Percentiles rank a stretch among this genome's conserved stretches.
Conservation (phyloP, 2,888 invertebrate genomes). For the Tenthredo amoena region DNA sequence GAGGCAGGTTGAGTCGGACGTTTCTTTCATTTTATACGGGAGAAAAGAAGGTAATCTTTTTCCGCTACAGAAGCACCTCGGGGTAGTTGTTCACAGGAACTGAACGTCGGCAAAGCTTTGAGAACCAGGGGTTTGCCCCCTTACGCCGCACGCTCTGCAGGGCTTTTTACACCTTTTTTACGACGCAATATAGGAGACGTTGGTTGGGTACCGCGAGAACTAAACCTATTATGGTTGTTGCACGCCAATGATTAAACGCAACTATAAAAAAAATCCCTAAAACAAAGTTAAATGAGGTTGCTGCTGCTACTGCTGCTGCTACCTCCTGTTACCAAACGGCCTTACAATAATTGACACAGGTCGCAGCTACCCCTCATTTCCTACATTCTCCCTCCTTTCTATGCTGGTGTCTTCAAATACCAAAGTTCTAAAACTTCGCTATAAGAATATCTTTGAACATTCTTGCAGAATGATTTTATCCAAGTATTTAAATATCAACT, state of each 20-base stretch:
- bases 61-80: not conserved
- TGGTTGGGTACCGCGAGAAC: constrained; percentile 68
- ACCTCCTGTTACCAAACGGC: not conserved
- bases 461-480: not conserved
- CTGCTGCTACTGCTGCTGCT: not conserved
- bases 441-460: not conserved
- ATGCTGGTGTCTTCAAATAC: constrained; percentile 38
- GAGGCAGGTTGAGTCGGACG: not conserved
- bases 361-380: constrained; percentile 7
- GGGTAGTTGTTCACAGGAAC: not conserved
- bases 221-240: constrained; percentile 75
- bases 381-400: constrained; percentile 43
- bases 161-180: constrained; percentile 76
- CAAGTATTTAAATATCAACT: not conserved
- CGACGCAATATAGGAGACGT: constrained; percentile 73
- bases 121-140: not conserved
- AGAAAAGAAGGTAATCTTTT: constrained; percentile 40
- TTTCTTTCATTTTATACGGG: constrained; percentile 15
- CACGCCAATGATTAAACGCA: constrained; percentile 73
- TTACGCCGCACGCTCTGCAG: not conserved
- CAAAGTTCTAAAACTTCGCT: constrained; percentile 3
- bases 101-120: not conserved
- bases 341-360: constrained; percentile 42
- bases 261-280: constrained; percentile 73
- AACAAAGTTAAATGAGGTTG: constrained; percentile 76